A percentile compares a stretch with the other conserved stretches of the same genome.
phyloP scores from a whole-genome alignment of 2,113 vertebrate genomes.

The Tetrao urogallus region DNA sequence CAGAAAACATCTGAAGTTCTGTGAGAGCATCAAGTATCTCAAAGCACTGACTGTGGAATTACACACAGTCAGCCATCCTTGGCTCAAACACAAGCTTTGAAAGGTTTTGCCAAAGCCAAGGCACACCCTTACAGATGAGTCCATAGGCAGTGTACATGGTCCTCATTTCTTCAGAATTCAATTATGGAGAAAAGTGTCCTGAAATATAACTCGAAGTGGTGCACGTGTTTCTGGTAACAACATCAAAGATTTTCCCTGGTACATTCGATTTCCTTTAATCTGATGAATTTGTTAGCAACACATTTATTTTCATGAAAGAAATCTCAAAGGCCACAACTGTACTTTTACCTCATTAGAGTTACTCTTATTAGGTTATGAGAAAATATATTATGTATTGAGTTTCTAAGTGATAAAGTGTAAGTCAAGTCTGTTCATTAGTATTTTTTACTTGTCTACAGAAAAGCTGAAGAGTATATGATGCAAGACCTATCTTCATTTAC shows the following conservation, averaged over 20 bases:
- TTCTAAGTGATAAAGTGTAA: background rate
- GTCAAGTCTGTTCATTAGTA: background rate
- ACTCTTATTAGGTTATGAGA: background rate
- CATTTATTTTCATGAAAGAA: slow-evolving; percentile 9
- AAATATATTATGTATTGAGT: background rate
- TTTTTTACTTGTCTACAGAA: background rate
- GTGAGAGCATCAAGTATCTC: background rate
- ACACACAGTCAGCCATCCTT: background rate
- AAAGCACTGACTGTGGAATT: background rate
- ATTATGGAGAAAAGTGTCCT: background rate
- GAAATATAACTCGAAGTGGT: background rate
- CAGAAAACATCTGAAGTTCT: background rate
- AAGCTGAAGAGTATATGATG: background rate
- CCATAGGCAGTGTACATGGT: accelerated
- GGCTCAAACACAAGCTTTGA: background rate
- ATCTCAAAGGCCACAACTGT: background rate
- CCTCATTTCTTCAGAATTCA: background rate
- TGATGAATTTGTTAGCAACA: slow-evolving; percentile 9
- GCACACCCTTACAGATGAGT: background rate
- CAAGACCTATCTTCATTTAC: background rate
- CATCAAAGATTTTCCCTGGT: background rate
- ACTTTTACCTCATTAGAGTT: background rate
- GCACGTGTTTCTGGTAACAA: background rate
- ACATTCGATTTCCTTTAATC: slow-evolving; percentile 1
- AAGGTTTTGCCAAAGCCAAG: background rate